These are phyloP conservation scores for Phrynosoma blainvillii DNA, from an alignment of 2,113 vertebrate genomes.

Conservation along the genomic window DNA sequence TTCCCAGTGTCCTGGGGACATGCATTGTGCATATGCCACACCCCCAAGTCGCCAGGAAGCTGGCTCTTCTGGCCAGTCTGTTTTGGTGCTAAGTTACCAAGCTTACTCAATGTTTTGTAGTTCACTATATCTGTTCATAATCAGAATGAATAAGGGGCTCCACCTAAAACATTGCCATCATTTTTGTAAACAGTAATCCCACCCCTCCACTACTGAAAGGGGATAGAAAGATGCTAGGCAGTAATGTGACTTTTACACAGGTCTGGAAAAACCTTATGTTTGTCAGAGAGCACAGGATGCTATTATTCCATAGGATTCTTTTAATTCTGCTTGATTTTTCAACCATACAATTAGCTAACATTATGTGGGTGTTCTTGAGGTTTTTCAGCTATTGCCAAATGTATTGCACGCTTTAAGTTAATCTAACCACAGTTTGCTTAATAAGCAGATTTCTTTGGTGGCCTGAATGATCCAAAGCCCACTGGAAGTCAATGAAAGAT, in stretches of 20 bases:
- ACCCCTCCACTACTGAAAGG: not conserved
- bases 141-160: not conserved
- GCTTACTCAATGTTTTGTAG: not conserved
- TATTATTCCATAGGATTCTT: not conserved
- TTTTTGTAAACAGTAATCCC: not conserved
- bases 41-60: too few relatives aligned
- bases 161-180: not conserved
- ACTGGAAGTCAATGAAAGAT: conserved; percentile 23
- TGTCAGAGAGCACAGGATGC: conserved; percentile 9
- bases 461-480: conserved; percentile 21
- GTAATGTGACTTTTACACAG: not conserved
- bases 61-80: too few relatives aligned
- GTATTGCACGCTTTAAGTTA: not conserved
- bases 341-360: not conserved
- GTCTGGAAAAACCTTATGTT: conserved; percentile 5
- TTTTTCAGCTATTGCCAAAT: conserved; percentile 33
- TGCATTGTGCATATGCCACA: too few relatives aligned
- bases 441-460: conserved; percentile 8
- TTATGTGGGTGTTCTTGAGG: not conserved
- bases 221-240: not conserved
- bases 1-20: too few relatives aligned
- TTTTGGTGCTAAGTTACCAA: not conserved
- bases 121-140: not conserved
- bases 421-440: conserved; percentile 13
- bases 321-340: conserved; percentile 16